phyloP scores from a whole-genome alignment of 2,113 vertebrate species.

The Geococcyx californianus region DNA sequence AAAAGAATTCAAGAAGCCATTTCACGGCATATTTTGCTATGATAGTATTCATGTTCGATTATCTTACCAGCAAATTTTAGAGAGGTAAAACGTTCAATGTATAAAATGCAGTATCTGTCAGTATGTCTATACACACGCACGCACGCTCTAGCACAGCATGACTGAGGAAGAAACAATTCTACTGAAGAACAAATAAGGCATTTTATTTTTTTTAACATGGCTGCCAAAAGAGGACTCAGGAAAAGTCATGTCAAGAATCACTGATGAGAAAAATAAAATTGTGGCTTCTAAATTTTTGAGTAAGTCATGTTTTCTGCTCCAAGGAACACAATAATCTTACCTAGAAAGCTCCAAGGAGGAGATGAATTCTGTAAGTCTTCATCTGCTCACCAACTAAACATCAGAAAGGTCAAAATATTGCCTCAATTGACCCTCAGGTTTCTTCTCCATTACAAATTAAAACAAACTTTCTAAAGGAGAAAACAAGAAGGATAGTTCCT shows the following conservation, averaged over 20 bases:
- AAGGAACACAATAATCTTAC: not conserved
- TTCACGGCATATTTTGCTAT: not conserved
- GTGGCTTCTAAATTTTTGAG: not conserved
- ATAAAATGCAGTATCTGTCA: not conserved
- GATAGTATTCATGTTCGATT: constrained; percentile 5
- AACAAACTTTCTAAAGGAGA: not conserved
- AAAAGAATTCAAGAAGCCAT: not conserved
- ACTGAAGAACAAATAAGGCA: not conserved
- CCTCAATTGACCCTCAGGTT: not conserved
- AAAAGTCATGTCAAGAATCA: not conserved
- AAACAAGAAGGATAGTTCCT: not conserved
- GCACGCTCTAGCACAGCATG: not conserved
- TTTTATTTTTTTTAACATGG: not conserved
- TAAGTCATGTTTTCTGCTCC: not conserved
- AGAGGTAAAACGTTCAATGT: not conserved
- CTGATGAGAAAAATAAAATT: not conserved
- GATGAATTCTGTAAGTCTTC: not conserved
- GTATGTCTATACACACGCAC: not conserved
- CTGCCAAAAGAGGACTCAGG: not conserved
- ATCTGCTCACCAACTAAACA: not conserved
- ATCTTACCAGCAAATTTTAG: not conserved
- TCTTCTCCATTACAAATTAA: not conserved
- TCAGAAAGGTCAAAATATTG: not conserved
- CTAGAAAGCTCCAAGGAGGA: not conserved
- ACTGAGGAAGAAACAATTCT: not conserved